Evolutionary conservation across 2,888 invertebrate genomes (phyloP), one percentile per base, ranked within the genome.

Genomic region (Octodonta nipae): DNA sequence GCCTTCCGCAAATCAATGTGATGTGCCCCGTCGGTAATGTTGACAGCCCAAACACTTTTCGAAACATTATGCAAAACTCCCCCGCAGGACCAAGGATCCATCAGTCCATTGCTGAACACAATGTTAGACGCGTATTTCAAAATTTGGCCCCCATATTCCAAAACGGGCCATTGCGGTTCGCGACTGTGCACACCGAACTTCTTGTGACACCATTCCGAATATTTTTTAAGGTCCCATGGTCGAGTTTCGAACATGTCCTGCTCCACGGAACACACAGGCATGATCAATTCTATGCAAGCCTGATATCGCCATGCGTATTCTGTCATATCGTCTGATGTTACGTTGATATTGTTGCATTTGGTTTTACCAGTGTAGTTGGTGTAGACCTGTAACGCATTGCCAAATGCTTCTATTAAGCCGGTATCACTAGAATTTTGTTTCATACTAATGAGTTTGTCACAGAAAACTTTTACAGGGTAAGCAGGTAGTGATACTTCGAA

Each of bases 251-350:
- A 92, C 82, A 96, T 91, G 50, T 87, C 88, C 7, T 71, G 65
- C 1, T 66, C 60, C 10, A 49, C 50, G 2, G 75, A 64, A 59
- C 95, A 95, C 67, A 83, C 77, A 0, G 95, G 95, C 87, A 93
- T 91, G 36, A 92, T 79, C 81, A 96, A 87, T 63, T 98, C 95
- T 14, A 91, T 89, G 54, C 96, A 96, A 0, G 82, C 71, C 79
- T 89, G 88, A 56, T 78, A 86, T 40, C 74, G 67, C 91, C 92
- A 93, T 0, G 79, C 84, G 5, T 55, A 47, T 7, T 74, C 75
- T 6, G 76, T 78, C 3, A 86, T 58, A 13, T 68, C 64, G 28
- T 69, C 70, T 12, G 74, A 64, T 11, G 71, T 65, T 15, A 70
- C 65, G n/a, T 46, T 44, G 35, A 71, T 70, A 50, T 81, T 64